A percentile compares a stretch with the other conserved stretches of the same genome.
phyloP scores from a whole-genome alignment of 1,140 invertebrate species.

The Bathynomus jamesi region DNA sequence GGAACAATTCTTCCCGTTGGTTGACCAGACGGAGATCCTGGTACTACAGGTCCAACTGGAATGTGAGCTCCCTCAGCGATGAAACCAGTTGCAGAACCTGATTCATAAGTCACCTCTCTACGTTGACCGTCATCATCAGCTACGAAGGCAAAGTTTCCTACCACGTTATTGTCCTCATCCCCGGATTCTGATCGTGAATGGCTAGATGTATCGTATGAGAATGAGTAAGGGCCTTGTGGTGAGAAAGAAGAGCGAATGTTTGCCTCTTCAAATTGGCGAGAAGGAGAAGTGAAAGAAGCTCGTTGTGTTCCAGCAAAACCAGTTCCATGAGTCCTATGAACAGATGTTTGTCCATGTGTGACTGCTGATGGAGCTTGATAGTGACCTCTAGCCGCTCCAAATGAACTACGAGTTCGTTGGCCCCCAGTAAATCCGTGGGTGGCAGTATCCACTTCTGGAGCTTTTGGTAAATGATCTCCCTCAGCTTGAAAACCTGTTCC shows the following conservation, averaged over 20 bases:
- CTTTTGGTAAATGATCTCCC: slow-evolving; percentile 23
- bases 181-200: slow-evolving; percentile 18
- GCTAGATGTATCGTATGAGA: slow-evolving; percentile 13
- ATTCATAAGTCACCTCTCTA: slow-evolving; percentile 12
- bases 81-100: slow-evolving; percentile 23
- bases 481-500: slow-evolving; percentile 22
- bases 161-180: slow-evolving; percentile 23
- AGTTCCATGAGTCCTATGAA: too few species aligned
- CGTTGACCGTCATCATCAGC: slow-evolving; percentile 21
- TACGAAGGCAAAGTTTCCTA: slow-evolving; percentile 20
- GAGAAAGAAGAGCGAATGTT: slow-evolving; percentile 4
- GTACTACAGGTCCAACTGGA: slow-evolving; percentile 10
- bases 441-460: slow-evolving; percentile 1
- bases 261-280: slow-evolving; percentile 9
- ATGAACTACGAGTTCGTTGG: background rate
- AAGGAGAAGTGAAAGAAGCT: background rate
- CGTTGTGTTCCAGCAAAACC: too few species aligned
- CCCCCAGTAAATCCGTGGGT: background rate
- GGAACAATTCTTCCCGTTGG: slow-evolving; percentile 5
- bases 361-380: background rate
- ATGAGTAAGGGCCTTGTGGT: slow-evolving; percentile 17
- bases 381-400: background rate
- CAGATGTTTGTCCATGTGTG: background rate
- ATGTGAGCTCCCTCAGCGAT: slow-evolving; percentile 24
- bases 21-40: background rate